Base-by-base conservation (phyloP, 2,113 vertebrate species). In the Fregata magnificens region DNA sequence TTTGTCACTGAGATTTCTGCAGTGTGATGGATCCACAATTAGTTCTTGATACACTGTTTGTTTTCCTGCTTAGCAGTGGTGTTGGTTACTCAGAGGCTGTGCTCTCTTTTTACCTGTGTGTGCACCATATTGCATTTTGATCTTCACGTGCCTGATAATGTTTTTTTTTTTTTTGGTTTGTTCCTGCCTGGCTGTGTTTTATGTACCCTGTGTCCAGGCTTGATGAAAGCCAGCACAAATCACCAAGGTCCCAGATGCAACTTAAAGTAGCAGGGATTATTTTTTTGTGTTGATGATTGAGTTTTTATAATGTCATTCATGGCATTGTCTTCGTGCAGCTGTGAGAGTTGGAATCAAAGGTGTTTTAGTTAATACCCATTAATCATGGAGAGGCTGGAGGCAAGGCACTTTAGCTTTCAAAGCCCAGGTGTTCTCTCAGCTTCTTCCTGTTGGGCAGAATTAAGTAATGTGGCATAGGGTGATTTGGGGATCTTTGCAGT, bases 311-410 rank as follows among this genome's bases (percentile, higher is more conserved):
- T 62, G 62, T 40, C 26, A 58, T 3, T 87, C 29, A 6, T 31
- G 13, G 34, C 14, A 31, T 77, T 95, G 73, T 87, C 42, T 77
- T 93, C 47, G 11, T 69, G 52, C 40, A 96, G 40, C 40, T 77
- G 53, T 9, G 20, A 70, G 40, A 66, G 67, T 25, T 78, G 42
- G 44, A 86, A 56, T 91, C 52, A 86, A 77, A 91, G 45, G 73
- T 91, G 29, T 73, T 95, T 88, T 79, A 71, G 45, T 61, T 95
- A 91, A 90, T 94, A 67, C 55, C 73, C 79, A 7, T 91, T 91
- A 94, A 84, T 87, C 53, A 50, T 0, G 3, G 88, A 88, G 73
- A 88, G 49, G 61, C 89, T 84, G 77, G 78, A 97, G 77, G 93
- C 77, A 71, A 95, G 40, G 29, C 40, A 42, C 65, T 94, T 89